phyloP scores from a whole-genome alignment of 2,797 vertebrate species.

The Cyclopterus lumpus region DNA sequence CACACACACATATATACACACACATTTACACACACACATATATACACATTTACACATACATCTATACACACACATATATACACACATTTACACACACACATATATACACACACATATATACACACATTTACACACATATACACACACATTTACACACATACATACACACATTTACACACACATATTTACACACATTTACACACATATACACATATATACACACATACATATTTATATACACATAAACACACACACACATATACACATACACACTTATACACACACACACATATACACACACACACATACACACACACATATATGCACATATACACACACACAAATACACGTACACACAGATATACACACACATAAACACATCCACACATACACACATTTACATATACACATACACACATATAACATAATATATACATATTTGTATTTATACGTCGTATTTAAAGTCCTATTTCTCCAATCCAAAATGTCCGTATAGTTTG shows the following conservation, averaged over 20 bases:
- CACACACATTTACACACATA: not conserved
- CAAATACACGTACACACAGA: not conserved
- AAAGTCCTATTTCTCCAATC: not conserved
- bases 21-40: conserved; percentile 13
- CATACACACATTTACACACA: not conserved
- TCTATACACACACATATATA: not conserved
- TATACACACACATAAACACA: conserved; percentile 27
- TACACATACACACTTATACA: not conserved
- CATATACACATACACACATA: too few species aligned
- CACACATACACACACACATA: too few species aligned
- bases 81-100: conserved; percentile 21
- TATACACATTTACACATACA: not conserved
- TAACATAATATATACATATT: too few species aligned
- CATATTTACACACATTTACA: too few species aligned
- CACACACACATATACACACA: too few species aligned
- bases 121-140: conserved; percentile 17
- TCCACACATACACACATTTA: not conserved
- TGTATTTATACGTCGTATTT: too few species aligned
- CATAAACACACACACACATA: conserved; percentile 7
- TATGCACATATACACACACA: too few species aligned
- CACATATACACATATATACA: conserved; percentile 10
- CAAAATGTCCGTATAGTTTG: not conserved
- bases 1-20: conserved; percentile 41
- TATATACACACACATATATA: conserved; percentile 2
- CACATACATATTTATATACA: too few species aligned